Percentiles rank a stretch among this genome's conserved stretches.
phyloP scores from a whole-genome alignment of 2,797 vertebrate species.

The Threskiornis aethiopicus region DNA sequence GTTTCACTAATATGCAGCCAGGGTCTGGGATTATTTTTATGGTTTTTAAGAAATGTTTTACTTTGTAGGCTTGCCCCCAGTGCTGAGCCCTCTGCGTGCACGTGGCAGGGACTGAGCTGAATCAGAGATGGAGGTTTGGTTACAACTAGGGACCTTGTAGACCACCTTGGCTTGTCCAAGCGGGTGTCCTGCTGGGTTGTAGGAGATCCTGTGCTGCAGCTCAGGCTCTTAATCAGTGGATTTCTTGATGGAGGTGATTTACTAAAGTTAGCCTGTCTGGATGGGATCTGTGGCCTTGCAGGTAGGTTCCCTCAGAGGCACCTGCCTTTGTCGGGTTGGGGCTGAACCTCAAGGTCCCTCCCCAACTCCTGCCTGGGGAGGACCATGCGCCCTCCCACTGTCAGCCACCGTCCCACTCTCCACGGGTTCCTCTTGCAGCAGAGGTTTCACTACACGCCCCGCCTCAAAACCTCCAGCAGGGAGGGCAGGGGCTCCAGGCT shows the following conservation, averaged over 20 bases:
- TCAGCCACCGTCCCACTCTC: neutral
- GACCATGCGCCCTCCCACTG: accelerated
- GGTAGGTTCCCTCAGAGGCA: neutral
- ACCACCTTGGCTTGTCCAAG: neutral
- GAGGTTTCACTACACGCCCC: accelerated
- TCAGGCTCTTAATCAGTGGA: neutral
- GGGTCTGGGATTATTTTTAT: neutral
- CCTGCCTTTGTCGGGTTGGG: neutral
- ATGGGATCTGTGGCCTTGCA: neutral
- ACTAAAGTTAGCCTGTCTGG: neutral
- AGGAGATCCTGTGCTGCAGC: neutral
- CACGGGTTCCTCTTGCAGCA: neutral
- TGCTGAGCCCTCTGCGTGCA: neutral
- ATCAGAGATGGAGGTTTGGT: neutral
- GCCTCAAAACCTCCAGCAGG: neutral
- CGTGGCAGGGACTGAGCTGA: neutral
- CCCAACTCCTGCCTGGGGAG: accelerated
- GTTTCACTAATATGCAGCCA: neutral
- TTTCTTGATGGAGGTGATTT: neutral
- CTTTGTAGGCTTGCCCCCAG: neutral
- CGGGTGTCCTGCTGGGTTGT: neutral
- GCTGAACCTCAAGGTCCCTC: neutral
- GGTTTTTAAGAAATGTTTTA: neutral
- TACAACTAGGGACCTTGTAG: neutral
- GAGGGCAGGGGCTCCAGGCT: neutral